Evolutionary conservation across 2,113 vertebrate genomes (phyloP).

Genomic region (Coreoperca whiteheadi): DNA sequence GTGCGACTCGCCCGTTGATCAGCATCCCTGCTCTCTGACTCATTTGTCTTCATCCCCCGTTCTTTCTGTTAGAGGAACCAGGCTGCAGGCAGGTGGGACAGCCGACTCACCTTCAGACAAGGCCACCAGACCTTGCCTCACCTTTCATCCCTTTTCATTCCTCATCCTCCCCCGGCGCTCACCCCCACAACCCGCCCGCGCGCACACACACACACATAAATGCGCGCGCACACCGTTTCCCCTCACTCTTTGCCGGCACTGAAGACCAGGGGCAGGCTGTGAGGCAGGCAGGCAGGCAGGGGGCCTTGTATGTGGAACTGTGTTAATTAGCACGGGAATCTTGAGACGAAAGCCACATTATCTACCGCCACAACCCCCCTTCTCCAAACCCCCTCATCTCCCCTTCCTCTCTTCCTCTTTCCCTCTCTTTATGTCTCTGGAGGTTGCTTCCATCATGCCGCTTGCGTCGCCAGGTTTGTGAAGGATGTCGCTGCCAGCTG

Average conservation of each 20-base stretch:
- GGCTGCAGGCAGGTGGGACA: slow-evolving; percentile 58
- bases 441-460: slow-evolving; percentile 72
- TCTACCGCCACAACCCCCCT: slow-evolving; percentile 58
- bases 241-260: slow-evolving; percentile 28
- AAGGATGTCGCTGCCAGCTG: slow-evolving; percentile 86
- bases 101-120: slow-evolving; percentile 83
- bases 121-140: slow-evolving; percentile 69
- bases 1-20: slow-evolving; percentile 68
- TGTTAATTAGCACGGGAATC: slow-evolving; percentile 80
- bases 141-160: slow-evolving; percentile 60
- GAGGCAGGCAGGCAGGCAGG: slow-evolving; percentile 64
- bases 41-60: slow-evolving; percentile 70
- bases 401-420: slow-evolving; percentile 53
- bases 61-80: slow-evolving; percentile 66
- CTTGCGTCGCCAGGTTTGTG: slow-evolving; percentile 80
- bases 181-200: background rate
- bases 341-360: slow-evolving; percentile 70
- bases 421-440: slow-evolving; percentile 63
- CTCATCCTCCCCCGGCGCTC: slow-evolving; percentile 33
- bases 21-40: slow-evolving; percentile 46
- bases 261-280: slow-evolving; percentile 56
- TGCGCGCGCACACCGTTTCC: slow-evolving; percentile 12
- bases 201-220: background rate
- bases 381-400: slow-evolving; percentile 40
- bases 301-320: slow-evolving; percentile 73